Evolutionary conservation across 2,797 vertebrate species (phyloP), one percentile per base, ranked within the genome.

Genomic region (Selene dorsalis): DNA sequence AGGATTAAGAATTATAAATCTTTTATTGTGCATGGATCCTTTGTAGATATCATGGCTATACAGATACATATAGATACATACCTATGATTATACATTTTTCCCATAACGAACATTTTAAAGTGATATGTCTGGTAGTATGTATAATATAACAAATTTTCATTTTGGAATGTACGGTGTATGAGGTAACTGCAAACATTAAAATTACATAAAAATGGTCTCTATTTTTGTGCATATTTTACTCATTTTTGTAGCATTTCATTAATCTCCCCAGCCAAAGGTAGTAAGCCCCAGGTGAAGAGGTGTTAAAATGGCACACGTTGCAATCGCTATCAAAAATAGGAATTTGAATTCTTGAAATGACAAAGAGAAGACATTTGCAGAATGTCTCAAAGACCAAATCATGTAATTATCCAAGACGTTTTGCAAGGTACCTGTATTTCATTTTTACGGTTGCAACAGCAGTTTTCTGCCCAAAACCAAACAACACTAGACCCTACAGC

Each of bases 101-200:
- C 95, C 93, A 94, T 96, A 96, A 95, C 93, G 94, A 96, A 97
- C 96, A 97, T 95, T 96, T 96, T 94, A 96, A 97, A 96, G 95
- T 98, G 97, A 97, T 97, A 97, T 97, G 96, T 96, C 95, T 96
- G 96, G 95, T 97, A 97, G 95, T 97, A 96, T 96, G 95, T 96
- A 96, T 91, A 93, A 92, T 94, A 94, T 96, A 97, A 95, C 91
- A 90, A 97, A 96, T 96, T 96, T 96, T 94, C 88, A 93, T 96
- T 97, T 98, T 98, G 97, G 97, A 99, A 99, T 98, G 97, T 99
- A 98, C 95, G 96, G 95, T 96, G 95, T 96, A 96, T 97, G 97
- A 98, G 97, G 96, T 98, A 98, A 95, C 93, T 94, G 94, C 93
- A 95, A 94, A 98, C 97, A 97, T 97, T 96, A 98, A 97, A 96